Base-by-base conservation (phyloP, 2,113 vertebrate species). In the Lycaon pictus region DNA sequence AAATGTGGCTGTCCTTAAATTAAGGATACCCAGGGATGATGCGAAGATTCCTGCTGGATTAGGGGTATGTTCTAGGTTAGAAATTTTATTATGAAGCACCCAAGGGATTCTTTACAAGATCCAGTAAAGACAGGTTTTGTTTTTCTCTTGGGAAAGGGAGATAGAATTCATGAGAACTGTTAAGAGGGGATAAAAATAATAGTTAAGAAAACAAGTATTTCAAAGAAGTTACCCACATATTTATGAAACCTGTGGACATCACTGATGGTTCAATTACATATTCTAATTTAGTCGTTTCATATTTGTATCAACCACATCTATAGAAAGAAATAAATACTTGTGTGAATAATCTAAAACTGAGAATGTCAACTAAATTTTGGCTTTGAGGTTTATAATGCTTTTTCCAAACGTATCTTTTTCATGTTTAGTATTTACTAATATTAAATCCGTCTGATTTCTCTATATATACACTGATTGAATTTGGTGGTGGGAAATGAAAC, bases 161-260 rank as follows among this genome's bases (percentile, higher is more conserved):
- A 88, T 23, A 9, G n/a, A 89, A 93, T 72, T 85, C 62, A 58
- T 23, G 22, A 96, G 71, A 25, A 32, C 5, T 62, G 7, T 48
- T 37, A 76, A 29, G 29, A 63, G 37, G 53, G 11, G n/a, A 71
- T 11, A 53, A 69, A 69, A 95, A 37, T 22, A 58, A 48, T 43
- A 76, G 25, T 84, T 95, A 35, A 95, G 69, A 79, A 93, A 93
- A 77, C 22, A 71, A 82, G 22, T 62, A 56, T 71, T 92, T 71
- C 79, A 79, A 62, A 55, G 51, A 88, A 65, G n/a, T 84, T 88
- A 69, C 17, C 48, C 43, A 92, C 55, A 71, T 92, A 92, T 92
- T 62, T 19, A 60, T 43, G 23, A 89, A 88, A 69, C 17, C 69
- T 35, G 6, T 56, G 27, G 51, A 69, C 32, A 93, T 55, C 51